Percentiles rank a stretch among this genome's conserved stretches.
Evolutionary conservation across 2,113 vertebrate genomes (phyloP).

Genomic region (Sinocyclocheilus anophthalmus): DNA sequence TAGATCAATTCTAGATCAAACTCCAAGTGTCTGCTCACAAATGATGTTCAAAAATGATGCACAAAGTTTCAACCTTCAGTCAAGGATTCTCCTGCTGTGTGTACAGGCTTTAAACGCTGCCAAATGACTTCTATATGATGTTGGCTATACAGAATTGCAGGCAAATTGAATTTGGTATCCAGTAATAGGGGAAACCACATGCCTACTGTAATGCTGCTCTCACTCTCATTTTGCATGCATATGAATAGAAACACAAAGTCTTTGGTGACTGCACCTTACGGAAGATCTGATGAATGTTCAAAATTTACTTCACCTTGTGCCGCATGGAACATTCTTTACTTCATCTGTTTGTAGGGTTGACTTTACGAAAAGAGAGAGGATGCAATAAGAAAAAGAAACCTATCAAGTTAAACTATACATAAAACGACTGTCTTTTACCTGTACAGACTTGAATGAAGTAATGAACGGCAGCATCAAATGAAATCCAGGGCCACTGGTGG

Average conservation of each 20-base stretch:
- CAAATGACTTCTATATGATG: not conserved
- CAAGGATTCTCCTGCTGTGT: not conserved
- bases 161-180: not conserved
- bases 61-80: not conserved
- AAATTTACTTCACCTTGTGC: constrained; percentile 83
- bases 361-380: constrained; percentile 66
- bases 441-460: constrained; percentile 92
- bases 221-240: not conserved
- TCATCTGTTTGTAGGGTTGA: constrained; percentile 97
- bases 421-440: constrained; percentile 74
- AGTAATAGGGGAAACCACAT: not conserved
- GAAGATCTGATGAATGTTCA: constrained; percentile 7
- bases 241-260: not conserved
- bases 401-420: not conserved
- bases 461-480: constrained; percentile 98
- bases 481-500: constrained; percentile 92
- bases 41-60: not conserved
- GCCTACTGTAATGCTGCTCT: not conserved
- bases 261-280: not conserved
- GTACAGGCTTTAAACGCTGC: not conserved
- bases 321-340: constrained; percentile 97
- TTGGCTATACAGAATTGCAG: not conserved
- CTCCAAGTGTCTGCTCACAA: not conserved
- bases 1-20: no score
- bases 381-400: not conserved